phyloP scores from a whole-genome alignment of 2,888 invertebrate species.

The Lathronympha strigana region DNA sequence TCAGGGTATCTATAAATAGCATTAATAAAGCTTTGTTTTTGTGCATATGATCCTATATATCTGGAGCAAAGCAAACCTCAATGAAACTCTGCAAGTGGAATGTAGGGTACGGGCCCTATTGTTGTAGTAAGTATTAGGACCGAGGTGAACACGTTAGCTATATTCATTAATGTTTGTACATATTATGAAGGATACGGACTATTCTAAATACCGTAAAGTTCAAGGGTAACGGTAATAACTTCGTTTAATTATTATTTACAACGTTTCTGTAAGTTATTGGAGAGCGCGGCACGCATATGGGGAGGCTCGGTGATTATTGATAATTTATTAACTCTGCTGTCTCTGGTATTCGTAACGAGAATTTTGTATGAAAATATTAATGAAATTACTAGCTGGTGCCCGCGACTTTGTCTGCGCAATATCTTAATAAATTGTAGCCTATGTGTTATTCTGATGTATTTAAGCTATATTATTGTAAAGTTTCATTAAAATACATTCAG shows the following conservation, averaged over 20 bases:
- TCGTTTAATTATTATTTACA: conserved; percentile 15
- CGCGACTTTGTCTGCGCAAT: no score
- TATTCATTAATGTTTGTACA: background rate
- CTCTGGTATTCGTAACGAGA: background rate
- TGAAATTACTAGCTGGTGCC: no score
- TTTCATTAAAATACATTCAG: no score
- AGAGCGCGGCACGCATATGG: background rate
- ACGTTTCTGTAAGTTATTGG: background rate
- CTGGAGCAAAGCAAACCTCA: background rate
- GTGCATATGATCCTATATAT: conserved; percentile 12
- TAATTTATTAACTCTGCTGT: conserved; percentile 7
- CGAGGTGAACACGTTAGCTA: background rate
- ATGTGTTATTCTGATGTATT: no score
- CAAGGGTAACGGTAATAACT: conserved; percentile 3
- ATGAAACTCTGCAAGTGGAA: background rate
- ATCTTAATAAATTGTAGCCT: no score
- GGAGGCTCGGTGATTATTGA: conserved; percentile 6
- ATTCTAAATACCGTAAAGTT: background rate
- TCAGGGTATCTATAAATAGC: no score
- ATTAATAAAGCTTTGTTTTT: background rate
- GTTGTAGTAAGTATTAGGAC: conserved; percentile 8
- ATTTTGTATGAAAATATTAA: no score
- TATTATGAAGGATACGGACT: background rate
- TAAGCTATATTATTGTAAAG: no score
- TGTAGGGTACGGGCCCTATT: conserved; percentile 11